Evolutionary conservation across 2,113 vertebrate species (phyloP).

Genomic region (Heterochromis multidens): DNA sequence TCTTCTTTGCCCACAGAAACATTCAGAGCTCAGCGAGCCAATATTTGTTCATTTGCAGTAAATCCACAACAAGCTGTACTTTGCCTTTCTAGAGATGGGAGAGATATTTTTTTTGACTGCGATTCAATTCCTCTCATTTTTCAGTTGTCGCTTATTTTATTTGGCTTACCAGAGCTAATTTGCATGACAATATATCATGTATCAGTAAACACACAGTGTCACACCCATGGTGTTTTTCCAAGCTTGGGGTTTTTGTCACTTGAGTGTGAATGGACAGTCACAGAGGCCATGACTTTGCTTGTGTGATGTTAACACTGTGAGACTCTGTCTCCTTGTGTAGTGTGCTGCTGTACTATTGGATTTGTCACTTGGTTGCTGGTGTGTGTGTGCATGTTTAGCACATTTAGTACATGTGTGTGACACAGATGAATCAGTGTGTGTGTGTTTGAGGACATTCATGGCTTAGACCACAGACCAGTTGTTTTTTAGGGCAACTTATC

Average conservation of each 20-base stretch:
- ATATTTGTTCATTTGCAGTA: constrained; percentile 8
- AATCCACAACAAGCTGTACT: constrained; percentile 4
- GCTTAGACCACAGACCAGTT: background rate
- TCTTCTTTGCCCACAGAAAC: background rate
- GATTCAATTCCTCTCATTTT: background rate
- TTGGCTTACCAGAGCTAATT: background rate
- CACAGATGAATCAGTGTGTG: background rate
- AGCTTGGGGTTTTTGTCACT: constrained; percentile 6
- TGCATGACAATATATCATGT: background rate
- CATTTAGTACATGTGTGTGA: background rate
- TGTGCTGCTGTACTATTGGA: constrained; percentile 42
- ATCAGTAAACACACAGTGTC: background rate
- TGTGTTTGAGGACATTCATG: background rate
- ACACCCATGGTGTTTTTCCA: background rate
- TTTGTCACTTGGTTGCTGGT: constrained; percentile 47
- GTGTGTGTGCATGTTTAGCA: background rate
- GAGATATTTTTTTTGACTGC: background rate
- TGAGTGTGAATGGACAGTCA: constrained; percentile 25
- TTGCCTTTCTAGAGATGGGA: background rate
- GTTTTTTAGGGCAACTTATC: background rate
- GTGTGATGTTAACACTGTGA: constrained; percentile 53
- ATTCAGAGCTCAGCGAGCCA: background rate
- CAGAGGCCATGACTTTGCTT: constrained; percentile 34
- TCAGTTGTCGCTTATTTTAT: background rate
- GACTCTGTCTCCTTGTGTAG: constrained; percentile 57